Evolutionary conservation across 2,113 vertebrate species (phyloP), one percentile per base, ranked within the genome.

Genomic region (Charadrius vociferus): DNA sequence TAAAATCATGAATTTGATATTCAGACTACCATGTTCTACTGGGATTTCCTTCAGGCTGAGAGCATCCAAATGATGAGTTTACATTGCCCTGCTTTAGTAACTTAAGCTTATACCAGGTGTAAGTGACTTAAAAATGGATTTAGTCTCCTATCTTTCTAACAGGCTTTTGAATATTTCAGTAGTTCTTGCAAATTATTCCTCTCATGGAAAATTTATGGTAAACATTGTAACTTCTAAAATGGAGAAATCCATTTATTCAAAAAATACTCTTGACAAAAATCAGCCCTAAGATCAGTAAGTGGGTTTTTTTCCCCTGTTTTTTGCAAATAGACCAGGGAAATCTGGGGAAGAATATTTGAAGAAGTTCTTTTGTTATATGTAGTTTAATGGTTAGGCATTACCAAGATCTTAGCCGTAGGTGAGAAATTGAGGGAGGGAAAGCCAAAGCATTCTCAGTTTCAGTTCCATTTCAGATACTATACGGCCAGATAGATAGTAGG

Each of bases 301-400:
- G 1, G 1, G 2, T 19, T 14, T 50, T 80, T 67, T 3, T 4
- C 13, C 8, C 5, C 10, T 15, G 5, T 26, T 63, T 75, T 70
- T 71, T 26, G 37, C 19, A 41, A 29, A 22, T 41, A 66, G 29
- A 30, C 43, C 13, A 56, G 24, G 6, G 15, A 81, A 81, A 81
- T 56, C 20, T 91, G 20, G 32, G 56, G 74, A 68, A 53, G 9
- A 65, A 13, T 75, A 53, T 67, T 88, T 71, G 29, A 53, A 34
- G 21, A 68, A 39, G 6, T 10, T 41, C 52, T 58, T 67, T 68
- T 70, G 32, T 58, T 5, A 41, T 0, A 0, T 71, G 9, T 67
- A 36, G 32, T 58, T 43, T 73, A 65, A n/a, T n/a, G n/a, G n/a
- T n/a, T n/a, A n/a, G n/a, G n/a, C n/a, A n/a, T n/a, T n/a, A n/a